Conservation (phyloP, 2,113 vertebrate species). For the Sapayoa aenigma region DNA sequence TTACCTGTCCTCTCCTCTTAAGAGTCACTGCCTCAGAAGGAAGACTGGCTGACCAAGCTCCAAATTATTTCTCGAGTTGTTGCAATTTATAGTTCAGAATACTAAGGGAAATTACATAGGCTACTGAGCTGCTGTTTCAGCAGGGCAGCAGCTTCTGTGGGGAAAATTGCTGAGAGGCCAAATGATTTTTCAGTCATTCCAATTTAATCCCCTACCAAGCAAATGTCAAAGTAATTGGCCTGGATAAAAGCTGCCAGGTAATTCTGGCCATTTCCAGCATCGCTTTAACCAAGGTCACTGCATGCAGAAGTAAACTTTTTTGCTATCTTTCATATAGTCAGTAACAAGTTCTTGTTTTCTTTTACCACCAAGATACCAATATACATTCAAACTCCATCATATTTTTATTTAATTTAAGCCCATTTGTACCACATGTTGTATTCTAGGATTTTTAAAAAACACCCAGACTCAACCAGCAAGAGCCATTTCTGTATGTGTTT, state of each 20-base stretch:
- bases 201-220: not conserved
- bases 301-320: not conserved
- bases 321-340: not conserved
- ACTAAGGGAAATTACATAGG: not conserved
- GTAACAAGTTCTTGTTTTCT: not conserved
- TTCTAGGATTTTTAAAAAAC: not conserved
- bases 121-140: not conserved
- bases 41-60: not conserved
- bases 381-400: not conserved
- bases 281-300: not conserved
- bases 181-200: not conserved
- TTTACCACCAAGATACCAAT: not conserved
- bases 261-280: not conserved
- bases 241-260: not conserved
- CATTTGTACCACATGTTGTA: not conserved
- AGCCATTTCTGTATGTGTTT: not conserved
- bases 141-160: not conserved
- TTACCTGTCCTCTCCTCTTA: not conserved
- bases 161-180: not conserved
- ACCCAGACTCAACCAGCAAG: not conserved
- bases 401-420: not conserved
- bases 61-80: not conserved
- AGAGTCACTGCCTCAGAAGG: not conserved
- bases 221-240: not conserved
- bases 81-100: not conserved